Base-by-base conservation (phyloP, 2,797 vertebrate genomes). In the Gymnopithys bicolor region DNA sequence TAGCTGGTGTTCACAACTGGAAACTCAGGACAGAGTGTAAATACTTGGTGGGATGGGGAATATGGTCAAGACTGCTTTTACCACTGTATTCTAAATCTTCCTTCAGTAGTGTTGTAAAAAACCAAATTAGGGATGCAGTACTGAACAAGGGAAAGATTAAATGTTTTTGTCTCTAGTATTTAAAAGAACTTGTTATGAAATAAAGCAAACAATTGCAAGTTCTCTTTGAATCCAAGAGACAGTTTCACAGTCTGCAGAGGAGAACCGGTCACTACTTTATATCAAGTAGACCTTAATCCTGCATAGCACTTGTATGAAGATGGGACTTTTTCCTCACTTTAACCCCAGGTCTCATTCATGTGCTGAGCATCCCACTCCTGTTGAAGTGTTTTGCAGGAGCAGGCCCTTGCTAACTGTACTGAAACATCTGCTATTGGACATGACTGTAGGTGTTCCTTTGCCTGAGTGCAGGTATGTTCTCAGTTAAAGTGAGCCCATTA, bases 1-100 rank as follows among this genome's bases (percentile, higher is more conserved):
- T 95, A 97, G 97, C 97, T 98, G 98, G 98, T 89, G 85, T 14
- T 25, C 69, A 62, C 82, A 94, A 89, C 90, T 96, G 92, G 91
- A 92, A 93, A 95, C 89, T 80, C 33, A 48, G 84, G 83, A 83
- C 71, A 89, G 41, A 74, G 69, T 45, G 48, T 88, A 93, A 82
- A 79, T 60, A 59, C 1, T 0, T 28, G 4, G 33, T 7, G 12
- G 53, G 32, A 45, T 46, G 45, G 37, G 22, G n/a, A 91, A 62
- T 58, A 32, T 17, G 21, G 74, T 28, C 14, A 51, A 45, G 43
- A 17, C 60, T 76, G 71, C 37, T 76, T 89, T 95, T 85, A 77
- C 25, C 87, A 71, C 49, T 48, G 71, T 64, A 23, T 52, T 55
- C 66, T 73, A 45, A 75, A 64, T 77, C 60, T 60, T 95, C 53